phyloP scores from a whole-genome alignment of 2,113 vertebrate species.

The Epinephelus cyanopodus region DNA sequence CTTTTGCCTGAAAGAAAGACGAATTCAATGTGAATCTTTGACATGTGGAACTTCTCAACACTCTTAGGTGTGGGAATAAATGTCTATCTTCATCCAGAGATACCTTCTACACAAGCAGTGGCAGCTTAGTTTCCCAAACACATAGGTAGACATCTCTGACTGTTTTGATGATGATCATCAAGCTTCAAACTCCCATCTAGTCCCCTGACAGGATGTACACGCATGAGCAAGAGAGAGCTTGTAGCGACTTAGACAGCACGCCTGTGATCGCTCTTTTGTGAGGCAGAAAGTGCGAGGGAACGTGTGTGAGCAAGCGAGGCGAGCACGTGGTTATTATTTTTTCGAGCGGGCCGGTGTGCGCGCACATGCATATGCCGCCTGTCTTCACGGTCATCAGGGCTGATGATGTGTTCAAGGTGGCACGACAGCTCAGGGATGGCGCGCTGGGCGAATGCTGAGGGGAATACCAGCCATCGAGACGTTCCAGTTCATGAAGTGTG shows the following conservation, averaged over 20 bases:
- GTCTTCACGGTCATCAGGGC: conserved; percentile 61
- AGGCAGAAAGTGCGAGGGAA: conserved; percentile 12
- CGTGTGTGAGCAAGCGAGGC: conserved; percentile 18
- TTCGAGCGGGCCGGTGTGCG: conserved; percentile 1
- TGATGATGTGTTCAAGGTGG: conserved; percentile 79
- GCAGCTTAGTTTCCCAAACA: conserved; percentile 41
- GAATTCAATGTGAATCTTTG: conserved; percentile 6
- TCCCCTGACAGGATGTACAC: conserved; percentile 43
- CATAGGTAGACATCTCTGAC: conserved; percentile 50
- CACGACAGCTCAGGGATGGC: conserved; percentile 54
- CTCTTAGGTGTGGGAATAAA: conserved; percentile 39
- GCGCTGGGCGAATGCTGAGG: conserved; percentile 44
- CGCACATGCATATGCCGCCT: conserved; percentile 43
- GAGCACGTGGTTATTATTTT: conserved; percentile 35
- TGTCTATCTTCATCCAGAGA: conserved; percentile 39
- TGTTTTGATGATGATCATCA: conserved; percentile 52
- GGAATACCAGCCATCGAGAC: conserved; percentile 73
- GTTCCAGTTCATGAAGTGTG: conserved; percentile 80
- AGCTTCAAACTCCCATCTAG: conserved; percentile 23
- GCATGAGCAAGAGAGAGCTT: conserved; percentile 27
- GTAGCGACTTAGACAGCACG: conserved; percentile 40
- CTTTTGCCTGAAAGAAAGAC: neutral
- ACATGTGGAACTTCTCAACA: conserved; percentile 12
- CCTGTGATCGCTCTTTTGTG: conserved; percentile 47
- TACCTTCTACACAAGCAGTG: conserved; percentile 20